Evolutionary conservation across 1,140 invertebrate species (phyloP), one percentile per base, ranked within the genome.

Genomic region (Pectinophora gossypiella): DNA sequence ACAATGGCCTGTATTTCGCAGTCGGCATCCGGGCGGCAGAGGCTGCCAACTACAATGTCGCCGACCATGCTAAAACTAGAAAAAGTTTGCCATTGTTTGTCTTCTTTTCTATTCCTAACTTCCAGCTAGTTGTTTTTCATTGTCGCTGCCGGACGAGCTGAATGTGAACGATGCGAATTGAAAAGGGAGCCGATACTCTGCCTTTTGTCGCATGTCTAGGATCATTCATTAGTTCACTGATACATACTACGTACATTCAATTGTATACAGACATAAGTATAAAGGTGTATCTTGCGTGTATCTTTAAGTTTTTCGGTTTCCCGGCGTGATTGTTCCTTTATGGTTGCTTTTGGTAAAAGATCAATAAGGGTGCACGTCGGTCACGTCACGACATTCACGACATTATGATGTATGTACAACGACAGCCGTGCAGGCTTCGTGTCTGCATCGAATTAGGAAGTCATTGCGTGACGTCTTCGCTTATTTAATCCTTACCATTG

Each of bases 1-100:
- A 76, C 72, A 78, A 83, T 68, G 64, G 54, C 45, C 50, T 45
- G 64, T 72, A 72, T 72, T 68, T 71, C 42, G 55, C 61, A 72
- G 54, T 42, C 51, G 53, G 59, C 51, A 56, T 73, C 70, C 71
- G 67, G 71, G 48, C 62, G 54, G 54, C 56, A 47, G 59, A 59
- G 59, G 61, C 63, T 68, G 72, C 65, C 68, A 73, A 64, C 64
- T 66, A 65, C 58, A 70, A 74, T 71, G 68, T 72, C 63, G 61
- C 56, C 59, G 53, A 72, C 68, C 59, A 66, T 49, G 59, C 65
- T 68, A 57, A 62, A 76, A 59, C 63, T 73, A 71, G 59, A 75
- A 76, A 78, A 77, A 69, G 59, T 68, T 66, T 21, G 21, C 59
- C 52, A 61, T 74, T 72, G 67, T 74, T 69, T 64, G 54, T 51